Percentiles rank a stretch among this genome's conserved stretches.
These are phyloP conservation scores for Andrena minutula DNA, from an alignment of 2,888 invertebrate genomes.

Conservation along the genomic window DNA sequence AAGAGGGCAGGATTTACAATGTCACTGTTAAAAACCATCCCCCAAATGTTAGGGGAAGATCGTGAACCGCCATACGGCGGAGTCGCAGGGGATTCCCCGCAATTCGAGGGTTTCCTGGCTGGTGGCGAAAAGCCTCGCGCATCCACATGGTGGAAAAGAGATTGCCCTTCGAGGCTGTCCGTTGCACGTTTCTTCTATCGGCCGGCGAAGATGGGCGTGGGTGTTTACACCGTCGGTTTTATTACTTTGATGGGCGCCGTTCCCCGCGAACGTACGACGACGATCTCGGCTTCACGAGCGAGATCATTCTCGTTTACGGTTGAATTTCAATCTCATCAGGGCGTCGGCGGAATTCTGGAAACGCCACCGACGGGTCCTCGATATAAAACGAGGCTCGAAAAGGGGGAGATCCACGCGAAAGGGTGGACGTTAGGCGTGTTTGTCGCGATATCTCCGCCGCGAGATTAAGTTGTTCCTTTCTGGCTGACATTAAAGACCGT, in stretches of 20 bases:
- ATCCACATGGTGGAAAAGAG: conserved; percentile 14
- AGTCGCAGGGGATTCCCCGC: conserved; percentile 37
- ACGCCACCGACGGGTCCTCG: conserved; percentile 47
- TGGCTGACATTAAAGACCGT: conserved; percentile 62
- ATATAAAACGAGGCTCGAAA: conserved; percentile 55
- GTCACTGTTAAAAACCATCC: conserved; percentile 12
- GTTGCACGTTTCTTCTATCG: conserved; percentile 11
- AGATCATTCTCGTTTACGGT: conserved; percentile 74
- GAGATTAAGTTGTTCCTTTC: conserved; percentile 70
- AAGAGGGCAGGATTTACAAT: background rate
- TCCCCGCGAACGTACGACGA: conserved; percentile 45
- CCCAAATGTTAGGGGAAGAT: background rate
- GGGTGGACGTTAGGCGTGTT: conserved; percentile 17
- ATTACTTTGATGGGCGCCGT: conserved; percentile 67
- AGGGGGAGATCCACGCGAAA: conserved; percentile 27
- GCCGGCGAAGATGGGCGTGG: conserved; percentile 57
- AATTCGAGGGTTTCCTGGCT: conserved; percentile 10
- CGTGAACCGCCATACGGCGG: background rate
- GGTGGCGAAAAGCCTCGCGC: background rate
- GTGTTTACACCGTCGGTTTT: conserved; percentile 73
- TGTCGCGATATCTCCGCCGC: conserved; percentile 51
- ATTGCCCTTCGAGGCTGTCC: conserved; percentile 1
- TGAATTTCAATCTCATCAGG: conserved; percentile 68
- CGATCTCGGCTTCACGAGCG: conserved; percentile 60
- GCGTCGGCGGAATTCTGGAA: conserved; percentile 64